Evolutionary conservation across 2,888 invertebrate species (phyloP).

Genomic region (Chromoteleia sp.): DNA sequence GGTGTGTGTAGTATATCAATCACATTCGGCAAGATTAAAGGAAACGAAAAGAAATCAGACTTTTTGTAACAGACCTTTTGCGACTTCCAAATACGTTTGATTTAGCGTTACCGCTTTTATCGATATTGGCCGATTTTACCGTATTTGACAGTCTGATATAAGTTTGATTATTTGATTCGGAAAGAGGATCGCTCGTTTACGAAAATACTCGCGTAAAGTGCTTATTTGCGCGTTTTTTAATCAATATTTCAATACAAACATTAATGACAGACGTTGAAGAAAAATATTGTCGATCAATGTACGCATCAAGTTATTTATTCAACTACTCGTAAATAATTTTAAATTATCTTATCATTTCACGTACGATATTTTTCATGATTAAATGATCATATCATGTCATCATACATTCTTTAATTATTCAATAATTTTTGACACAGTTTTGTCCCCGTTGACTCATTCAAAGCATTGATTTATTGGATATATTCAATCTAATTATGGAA

Average conservation of each 20-base stretch:
- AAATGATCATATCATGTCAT: not conserved
- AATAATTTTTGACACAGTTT: slow-evolving; percentile 6
- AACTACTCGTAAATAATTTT: too few relatives aligned
- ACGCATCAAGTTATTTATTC: too few relatives aligned
- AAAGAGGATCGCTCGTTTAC: too few relatives aligned
- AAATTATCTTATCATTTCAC: too few relatives aligned
- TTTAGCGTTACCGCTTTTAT: slow-evolving; percentile 20
- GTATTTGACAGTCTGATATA: slow-evolving; percentile 20
- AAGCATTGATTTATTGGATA: slow-evolving; percentile 27
- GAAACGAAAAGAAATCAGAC: slow-evolving; percentile 51
- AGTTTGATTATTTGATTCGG: slow-evolving; percentile 3
- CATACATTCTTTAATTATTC: not conserved
- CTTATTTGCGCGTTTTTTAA: too few relatives aligned
- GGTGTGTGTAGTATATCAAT: slow-evolving; percentile 33
- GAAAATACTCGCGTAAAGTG: too few relatives aligned
- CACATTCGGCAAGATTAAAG: slow-evolving; percentile 66
- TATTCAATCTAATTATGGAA: slow-evolving; percentile 44
- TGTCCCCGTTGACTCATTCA: slow-evolving; percentile 3
- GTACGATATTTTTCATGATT: too few relatives aligned
- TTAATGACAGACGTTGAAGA: too few relatives aligned
- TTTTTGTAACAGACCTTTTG: slow-evolving; percentile 10
- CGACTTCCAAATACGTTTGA: slow-evolving; percentile 32
- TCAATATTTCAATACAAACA: too few relatives aligned
- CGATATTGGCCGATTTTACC: slow-evolving; percentile 13
- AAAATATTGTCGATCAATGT: too few relatives aligned